A percentile compares a stretch with the other conserved stretches of the same genome.
Conservation (phyloP, 2,888 invertebrate genomes). For the Pristionchus arcanus region DNA sequence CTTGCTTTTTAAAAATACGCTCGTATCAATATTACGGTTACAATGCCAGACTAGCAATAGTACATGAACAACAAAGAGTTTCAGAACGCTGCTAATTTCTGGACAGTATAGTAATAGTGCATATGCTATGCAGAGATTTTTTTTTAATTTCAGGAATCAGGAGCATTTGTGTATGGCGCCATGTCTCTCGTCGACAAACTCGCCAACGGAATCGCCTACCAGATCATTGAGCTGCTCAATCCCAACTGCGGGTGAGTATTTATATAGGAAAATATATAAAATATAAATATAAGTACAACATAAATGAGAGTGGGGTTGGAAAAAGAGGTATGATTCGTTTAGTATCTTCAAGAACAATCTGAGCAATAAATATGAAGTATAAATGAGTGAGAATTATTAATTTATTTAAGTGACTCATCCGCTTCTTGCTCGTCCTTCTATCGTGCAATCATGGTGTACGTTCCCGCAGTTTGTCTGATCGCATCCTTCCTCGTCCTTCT, state of each 20-base stretch:
- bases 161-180: constrained; percentile 93
- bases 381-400: neutral
- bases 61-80: too few relatives aligned
- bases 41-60: too few relatives aligned
- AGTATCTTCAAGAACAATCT: too few relatives aligned
- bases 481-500: constrained; percentile 70
- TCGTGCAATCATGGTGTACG: constrained; percentile 72
- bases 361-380: neutral
- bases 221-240: constrained; percentile 89
- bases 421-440: constrained; percentile 71
- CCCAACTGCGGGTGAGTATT: constrained; percentile 79
- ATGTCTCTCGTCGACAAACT: constrained; percentile 95
- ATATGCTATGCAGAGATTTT: too few relatives aligned
- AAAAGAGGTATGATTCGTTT: too few relatives aligned
- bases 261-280: too few relatives aligned
- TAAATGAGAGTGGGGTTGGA: too few relatives aligned
- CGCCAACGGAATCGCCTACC: constrained; percentile 91
- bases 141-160: constrained; percentile 84
- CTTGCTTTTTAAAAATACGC: too few relatives aligned
- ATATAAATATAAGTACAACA: too few relatives aligned
- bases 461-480: constrained; percentile 73
- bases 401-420: constrained; percentile 64
- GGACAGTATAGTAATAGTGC: too few relatives aligned
- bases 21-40: too few relatives aligned
- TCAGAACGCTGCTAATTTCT: constrained; percentile 62